Percentiles rank a stretch among this genome's conserved stretches.
phyloP scores from a whole-genome alignment of 2,888 invertebrate species.

The Gisinianus flammeolus region DNA sequence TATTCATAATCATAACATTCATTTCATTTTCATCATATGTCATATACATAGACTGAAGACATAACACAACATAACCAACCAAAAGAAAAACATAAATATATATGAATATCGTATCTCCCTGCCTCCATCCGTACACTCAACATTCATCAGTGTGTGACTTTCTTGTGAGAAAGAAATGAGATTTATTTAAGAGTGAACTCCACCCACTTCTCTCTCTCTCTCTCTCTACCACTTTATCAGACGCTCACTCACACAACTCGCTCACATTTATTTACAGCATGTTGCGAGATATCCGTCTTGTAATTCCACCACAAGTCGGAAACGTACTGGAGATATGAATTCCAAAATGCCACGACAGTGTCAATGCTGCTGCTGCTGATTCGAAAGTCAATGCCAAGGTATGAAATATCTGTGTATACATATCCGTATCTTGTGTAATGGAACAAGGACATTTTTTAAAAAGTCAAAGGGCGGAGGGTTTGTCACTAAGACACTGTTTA shows the following conservation, averaged over 20 bases:
- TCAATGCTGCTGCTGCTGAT: background rate
- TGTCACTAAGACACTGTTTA: constrained; percentile 19
- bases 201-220: too few species aligned
- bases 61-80: background rate
- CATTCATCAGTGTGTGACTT: background rate
- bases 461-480: constrained; percentile 31
- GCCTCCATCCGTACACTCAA: background rate
- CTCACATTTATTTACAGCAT: background rate
- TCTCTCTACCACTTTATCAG: too few species aligned
- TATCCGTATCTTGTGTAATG: background rate
- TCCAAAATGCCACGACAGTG: background rate
- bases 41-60: background rate
- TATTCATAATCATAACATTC: background rate
- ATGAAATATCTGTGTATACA: background rate
- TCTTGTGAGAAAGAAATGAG: too few species aligned
- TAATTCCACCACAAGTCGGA: too few species aligned
- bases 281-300: too few species aligned
- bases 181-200: too few species aligned
- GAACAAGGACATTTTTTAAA: constrained; percentile 32
- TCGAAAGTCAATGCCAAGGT: background rate
- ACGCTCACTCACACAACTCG: too few species aligned
- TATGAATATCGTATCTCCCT: background rate
- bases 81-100: background rate
- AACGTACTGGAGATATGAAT: background rate
- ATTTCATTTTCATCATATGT: background rate